phyloP scores from a whole-genome alignment of 2,888 invertebrate genomes.

The Slavum lentiscoides region DNA sequence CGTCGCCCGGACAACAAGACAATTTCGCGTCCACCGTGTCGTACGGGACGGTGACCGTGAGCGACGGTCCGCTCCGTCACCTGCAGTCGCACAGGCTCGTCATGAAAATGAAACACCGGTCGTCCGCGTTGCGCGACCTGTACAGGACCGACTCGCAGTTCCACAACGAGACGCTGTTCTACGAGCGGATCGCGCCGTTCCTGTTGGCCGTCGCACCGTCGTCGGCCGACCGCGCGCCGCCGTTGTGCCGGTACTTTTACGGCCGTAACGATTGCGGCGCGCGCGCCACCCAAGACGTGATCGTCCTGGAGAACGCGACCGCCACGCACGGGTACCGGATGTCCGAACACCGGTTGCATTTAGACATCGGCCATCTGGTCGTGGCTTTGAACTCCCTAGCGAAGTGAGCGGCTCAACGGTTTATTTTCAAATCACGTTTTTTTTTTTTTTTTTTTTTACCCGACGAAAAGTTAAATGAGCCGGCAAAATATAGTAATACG shows the following conservation, averaged over 20 bases:
- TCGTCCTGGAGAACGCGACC: slow-evolving; percentile 55
- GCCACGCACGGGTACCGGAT: slow-evolving; percentile 45
- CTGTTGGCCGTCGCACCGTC: not conserved
- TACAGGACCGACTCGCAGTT: slow-evolving; percentile 54
- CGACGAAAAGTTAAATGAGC: no score
- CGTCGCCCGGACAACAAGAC: not conserved
- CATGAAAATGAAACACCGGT: not conserved
- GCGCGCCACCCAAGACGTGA: slow-evolving; percentile 24
- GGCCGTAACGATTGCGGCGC: slow-evolving; percentile 35
- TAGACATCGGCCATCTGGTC: slow-evolving; percentile 56
- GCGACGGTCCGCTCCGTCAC: not conserved
- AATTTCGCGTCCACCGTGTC: slow-evolving; percentile 54
- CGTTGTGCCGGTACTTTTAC: slow-evolving; percentile 54
- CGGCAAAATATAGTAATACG: no score
- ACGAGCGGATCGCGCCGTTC: slow-evolving; percentile 54
- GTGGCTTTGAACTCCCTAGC: slow-evolving; percentile 55
- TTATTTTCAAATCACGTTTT: no score
- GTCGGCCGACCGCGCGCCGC: not conserved
- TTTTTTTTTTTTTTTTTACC: no score
- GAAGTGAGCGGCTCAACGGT: slow-evolving; percentile 8
- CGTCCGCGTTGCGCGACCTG: not conserved
- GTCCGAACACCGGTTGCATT: slow-evolving; percentile 42
- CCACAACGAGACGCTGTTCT: slow-evolving; percentile 55
- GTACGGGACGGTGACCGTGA: slow-evolving; percentile 40
- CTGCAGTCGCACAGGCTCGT: not conserved